Percentiles rank a stretch among this genome's conserved stretches.
phyloP scores from a whole-genome alignment of 2,888 invertebrate species.

The Pristionchus maxplancki region DNA sequence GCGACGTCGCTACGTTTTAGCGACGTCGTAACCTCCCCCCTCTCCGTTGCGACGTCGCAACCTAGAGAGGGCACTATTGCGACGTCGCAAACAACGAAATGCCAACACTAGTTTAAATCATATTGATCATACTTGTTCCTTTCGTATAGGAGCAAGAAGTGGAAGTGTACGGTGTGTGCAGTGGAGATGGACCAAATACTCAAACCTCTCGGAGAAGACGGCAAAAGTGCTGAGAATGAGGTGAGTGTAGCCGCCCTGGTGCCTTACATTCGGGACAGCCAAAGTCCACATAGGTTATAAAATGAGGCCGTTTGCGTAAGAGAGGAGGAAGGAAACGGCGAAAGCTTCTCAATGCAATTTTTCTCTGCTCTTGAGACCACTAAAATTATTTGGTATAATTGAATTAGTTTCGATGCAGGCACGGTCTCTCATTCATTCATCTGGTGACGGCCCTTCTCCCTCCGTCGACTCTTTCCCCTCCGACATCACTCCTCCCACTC shows the following conservation, averaged over 20 bases:
- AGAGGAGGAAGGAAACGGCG: no score
- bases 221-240: slow-evolving; percentile 48
- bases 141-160: slow-evolving; percentile 61
- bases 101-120: neutral
- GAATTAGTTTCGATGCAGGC: neutral
- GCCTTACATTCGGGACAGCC: no score
- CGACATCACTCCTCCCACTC: neutral
- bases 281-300: no score
- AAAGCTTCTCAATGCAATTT: no score
- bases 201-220: slow-evolving; percentile 58
- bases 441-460: slow-evolving; percentile 31
- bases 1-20: no score
- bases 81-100: neutral
- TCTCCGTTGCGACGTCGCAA: no score
- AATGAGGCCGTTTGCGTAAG: no score
- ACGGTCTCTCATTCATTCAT: slow-evolving; percentile 40
- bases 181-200: slow-evolving; percentile 62
- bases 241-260: neutral
- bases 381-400: neutral
- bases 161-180: slow-evolving; percentile 64
- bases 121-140: no score
- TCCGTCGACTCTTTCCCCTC: slow-evolving; percentile 1
- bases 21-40: no score
- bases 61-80: no score
- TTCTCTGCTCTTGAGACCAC: no score